Conservation (phyloP, 2,113 vertebrate genomes). For the Tauraco erythrolophus region DNA sequence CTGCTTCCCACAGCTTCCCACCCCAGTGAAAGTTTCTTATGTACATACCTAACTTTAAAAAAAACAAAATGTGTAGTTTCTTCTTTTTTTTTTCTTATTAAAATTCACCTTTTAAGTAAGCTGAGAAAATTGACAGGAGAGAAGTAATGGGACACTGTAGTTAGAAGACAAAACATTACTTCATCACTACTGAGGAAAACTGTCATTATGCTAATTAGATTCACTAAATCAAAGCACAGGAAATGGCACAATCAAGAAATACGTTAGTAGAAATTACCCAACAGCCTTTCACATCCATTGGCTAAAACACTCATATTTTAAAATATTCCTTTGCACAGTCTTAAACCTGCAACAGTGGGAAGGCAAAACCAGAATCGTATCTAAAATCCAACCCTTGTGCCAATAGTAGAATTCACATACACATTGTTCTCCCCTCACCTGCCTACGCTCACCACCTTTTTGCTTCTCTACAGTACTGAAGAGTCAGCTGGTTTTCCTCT, state of each 20-base stretch:
- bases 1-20: background rate
- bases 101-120: background rate
- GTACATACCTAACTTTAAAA: background rate
- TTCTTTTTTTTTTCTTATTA: background rate
- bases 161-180: conserved; percentile 14
- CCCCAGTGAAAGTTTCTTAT: background rate
- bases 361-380: background rate
- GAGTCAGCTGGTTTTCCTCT: background rate
- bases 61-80: background rate
- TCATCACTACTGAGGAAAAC: conserved; percentile 3
- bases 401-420: background rate
- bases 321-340: background rate
- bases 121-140: background rate
- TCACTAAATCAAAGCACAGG: conserved; percentile 30
- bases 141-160: background rate
- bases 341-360: background rate
- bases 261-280: background rate
- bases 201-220: background rate
- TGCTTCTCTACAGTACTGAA: background rate
- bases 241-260: background rate
- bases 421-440: background rate
- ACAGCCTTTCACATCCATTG: background rate
- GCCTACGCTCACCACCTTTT: background rate
- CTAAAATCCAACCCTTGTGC: background rate
- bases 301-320: background rate